phyloP scores from a whole-genome alignment of 2,888 invertebrate species.

The Eristalinus aeneus region DNA sequence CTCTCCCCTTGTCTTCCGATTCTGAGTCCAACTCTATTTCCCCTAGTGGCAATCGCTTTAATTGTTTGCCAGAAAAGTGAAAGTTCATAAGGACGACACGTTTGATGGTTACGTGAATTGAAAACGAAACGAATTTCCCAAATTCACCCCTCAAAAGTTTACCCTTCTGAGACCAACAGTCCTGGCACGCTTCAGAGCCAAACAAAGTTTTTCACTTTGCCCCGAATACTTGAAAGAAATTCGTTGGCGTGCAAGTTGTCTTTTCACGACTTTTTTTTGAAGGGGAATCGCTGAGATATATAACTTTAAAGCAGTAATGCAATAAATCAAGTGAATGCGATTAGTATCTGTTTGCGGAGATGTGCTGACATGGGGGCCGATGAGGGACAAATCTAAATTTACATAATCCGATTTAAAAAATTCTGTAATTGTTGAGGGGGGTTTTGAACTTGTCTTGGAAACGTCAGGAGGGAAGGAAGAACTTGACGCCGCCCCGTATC shows the following conservation, averaged over 20 bases:
- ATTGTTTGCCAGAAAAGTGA: neutral
- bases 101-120: neutral
- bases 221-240: constrained; percentile 22
- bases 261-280: too few species aligned
- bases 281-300: neutral
- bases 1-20: too few species aligned
- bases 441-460: neutral
- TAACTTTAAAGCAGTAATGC: constrained; percentile 28
- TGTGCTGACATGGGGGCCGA: constrained; percentile 4
- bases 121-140: neutral
- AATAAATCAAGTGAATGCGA: constrained; percentile 44
- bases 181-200: neutral
- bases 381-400: constrained; percentile 14
- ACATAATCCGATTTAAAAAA: constrained; percentile 38
- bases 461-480: neutral
- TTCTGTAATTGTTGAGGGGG: constrained; percentile 8
- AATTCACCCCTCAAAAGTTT: constrained; percentile 1
- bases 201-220: neutral
- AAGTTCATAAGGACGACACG: too few species aligned
- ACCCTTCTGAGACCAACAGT: neutral
- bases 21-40: neutral
- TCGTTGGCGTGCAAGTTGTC: neutral
- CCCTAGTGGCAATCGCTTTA: neutral
- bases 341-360: constrained; percentile 1
- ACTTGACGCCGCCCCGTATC: neutral